Conservation (phyloP, 2,888 invertebrate genomes). For the Zaprionus bogoriensis region DNA sequence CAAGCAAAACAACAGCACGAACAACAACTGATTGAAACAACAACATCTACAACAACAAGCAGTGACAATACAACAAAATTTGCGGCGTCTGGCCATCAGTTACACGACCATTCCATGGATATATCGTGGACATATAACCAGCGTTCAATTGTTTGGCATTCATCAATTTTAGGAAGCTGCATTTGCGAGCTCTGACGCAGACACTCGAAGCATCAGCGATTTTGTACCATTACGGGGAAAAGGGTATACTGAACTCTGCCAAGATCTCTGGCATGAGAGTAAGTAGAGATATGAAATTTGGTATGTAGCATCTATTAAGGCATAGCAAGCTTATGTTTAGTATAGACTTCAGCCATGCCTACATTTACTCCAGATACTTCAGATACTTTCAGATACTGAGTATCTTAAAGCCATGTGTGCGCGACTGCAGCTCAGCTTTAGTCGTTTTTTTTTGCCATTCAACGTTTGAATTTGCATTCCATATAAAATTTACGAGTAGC, state of each 20-base stretch:
- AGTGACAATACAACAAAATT: constrained; percentile 22
- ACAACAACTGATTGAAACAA: too few relatives aligned
- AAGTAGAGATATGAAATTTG: not conserved
- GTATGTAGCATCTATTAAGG: not conserved
- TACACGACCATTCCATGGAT: constrained; percentile 37
- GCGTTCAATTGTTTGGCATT: constrained; percentile 64
- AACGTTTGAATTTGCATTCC: constrained; percentile 42
- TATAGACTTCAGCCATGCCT: not conserved
- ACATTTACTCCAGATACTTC: not conserved
- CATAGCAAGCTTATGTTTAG: not conserved
- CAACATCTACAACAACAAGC: too few relatives aligned
- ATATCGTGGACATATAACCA: constrained; percentile 21
- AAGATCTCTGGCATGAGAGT: not conserved
- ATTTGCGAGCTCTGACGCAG: constrained; percentile 60
- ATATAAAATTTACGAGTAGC: constrained; percentile 35
- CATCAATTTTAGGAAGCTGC: constrained; percentile 65
- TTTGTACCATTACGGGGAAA: not conserved
- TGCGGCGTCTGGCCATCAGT: constrained; percentile 70
- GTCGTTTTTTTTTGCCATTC: not conserved
- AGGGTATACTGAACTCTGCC: not conserved
- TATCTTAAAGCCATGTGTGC: not conserved
- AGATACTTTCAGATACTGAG: not conserved
- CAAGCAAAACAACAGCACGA: constrained; percentile 14
- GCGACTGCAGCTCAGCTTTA: not conserved
- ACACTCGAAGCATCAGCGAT: constrained; percentile 56